A percentile compares a stretch with the other conserved stretches of the same genome.
Evolutionary conservation across 2,888 invertebrate species (phyloP).

Genomic region (Sesia bembeciformis): DNA sequence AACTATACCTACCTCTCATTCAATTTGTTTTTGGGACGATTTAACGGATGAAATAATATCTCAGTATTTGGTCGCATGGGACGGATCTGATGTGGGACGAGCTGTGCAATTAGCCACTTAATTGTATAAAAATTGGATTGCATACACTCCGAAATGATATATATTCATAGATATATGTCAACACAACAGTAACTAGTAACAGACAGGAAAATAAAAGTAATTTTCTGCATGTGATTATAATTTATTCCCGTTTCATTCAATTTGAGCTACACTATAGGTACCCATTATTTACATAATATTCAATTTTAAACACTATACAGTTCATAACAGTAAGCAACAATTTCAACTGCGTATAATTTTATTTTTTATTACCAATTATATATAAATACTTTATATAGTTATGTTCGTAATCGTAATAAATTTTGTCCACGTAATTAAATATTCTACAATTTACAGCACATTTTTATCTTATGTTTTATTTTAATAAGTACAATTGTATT

Average conservation of each 20-base stretch:
- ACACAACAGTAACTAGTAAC: too few relatives aligned
- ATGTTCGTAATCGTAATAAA: background rate
- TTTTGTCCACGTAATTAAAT: background rate
- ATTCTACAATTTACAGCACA: background rate
- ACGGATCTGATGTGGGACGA: too few relatives aligned
- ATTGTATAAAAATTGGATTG: too few relatives aligned
- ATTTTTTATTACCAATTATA: background rate
- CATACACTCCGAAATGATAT: too few relatives aligned
- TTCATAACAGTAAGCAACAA: conserved; percentile 68
- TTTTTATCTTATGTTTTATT: background rate
- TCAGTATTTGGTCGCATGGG: too few relatives aligned
- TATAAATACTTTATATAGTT: background rate
- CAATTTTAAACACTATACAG: conserved; percentile 43
- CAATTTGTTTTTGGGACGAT: too few relatives aligned
- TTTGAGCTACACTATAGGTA: conserved; percentile 56
- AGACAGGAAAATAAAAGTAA: conserved; percentile 11
- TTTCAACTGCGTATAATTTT: conserved; percentile 31
- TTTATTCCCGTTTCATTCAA: conserved; percentile 43
- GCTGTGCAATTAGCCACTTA: too few relatives aligned
- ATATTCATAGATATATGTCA: too few relatives aligned
- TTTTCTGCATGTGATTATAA: conserved; percentile 35
- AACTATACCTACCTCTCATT: too few relatives aligned
- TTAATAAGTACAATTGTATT: background rate
- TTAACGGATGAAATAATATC: too few relatives aligned
- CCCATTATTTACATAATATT: conserved; percentile 55